Evolutionary conservation across 1,140 invertebrate species (phyloP).

Genomic region (Temnothorax nylanderi): DNA sequence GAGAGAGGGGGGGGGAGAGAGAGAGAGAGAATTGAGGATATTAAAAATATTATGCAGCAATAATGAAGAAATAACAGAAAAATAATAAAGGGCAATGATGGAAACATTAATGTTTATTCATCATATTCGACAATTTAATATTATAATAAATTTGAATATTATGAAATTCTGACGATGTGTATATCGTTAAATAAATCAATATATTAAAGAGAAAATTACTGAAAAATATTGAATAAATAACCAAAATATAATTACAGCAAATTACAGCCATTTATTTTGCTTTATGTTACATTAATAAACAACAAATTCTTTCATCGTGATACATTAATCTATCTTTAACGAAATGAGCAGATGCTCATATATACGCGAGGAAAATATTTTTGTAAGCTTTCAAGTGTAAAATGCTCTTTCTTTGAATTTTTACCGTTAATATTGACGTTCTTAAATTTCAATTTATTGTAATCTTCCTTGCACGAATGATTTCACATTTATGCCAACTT

Average conservation of each 20-base stretch:
- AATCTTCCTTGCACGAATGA: neutral
- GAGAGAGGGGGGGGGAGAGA: too few relatives aligned
- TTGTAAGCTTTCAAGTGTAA: neutral
- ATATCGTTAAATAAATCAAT: neutral
- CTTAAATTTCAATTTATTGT: neutral
- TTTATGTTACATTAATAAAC: too few relatives aligned
- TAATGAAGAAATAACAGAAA: neutral
- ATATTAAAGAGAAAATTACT: neutral
- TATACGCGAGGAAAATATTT: neutral
- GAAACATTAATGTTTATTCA: neutral
- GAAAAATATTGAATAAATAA: neutral
- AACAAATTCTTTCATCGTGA: too few relatives aligned
- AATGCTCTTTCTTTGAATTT: neutral
- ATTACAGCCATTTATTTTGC: neutral
- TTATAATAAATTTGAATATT: conserved; percentile 1
- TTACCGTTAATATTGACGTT: neutral
- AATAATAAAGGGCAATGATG: neutral
- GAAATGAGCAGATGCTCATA: neutral
- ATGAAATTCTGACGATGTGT: neutral
- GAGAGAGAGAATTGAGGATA: neutral
- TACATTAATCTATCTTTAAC: too few relatives aligned
- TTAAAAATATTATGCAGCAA: neutral
- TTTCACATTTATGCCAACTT: conserved; percentile 5
- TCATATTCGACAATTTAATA: neutral
- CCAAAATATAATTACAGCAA: neutral